A percentile compares a stretch with the other conserved stretches of the same genome.
Evolutionary conservation across 2,888 invertebrate genomes (phyloP).

Genomic region (Acleris laterana): DNA sequence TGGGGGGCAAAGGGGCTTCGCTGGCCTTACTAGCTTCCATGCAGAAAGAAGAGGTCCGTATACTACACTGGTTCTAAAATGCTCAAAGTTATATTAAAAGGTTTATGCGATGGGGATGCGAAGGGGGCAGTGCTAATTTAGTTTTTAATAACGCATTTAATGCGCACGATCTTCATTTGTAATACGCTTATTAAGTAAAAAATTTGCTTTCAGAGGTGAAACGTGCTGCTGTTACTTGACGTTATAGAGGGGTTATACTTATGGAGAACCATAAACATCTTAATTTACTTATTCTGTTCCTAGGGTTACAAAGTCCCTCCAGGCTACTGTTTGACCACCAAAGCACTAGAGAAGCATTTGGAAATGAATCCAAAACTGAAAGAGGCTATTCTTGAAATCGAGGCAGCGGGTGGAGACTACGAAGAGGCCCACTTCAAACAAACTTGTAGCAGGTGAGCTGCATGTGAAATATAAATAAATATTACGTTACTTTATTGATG

Average conservation of each 20-base stretch:
- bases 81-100: not conserved
- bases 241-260: too few species aligned
- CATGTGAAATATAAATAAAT: not conserved
- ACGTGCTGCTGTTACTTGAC: too few species aligned
- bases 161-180: too few species aligned
- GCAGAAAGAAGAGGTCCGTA: constrained; percentile 70
- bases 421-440: constrained; percentile 75
- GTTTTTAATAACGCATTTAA: too few species aligned
- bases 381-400: constrained; percentile 76
- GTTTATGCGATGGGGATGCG: too few species aligned
- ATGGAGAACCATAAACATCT: too few species aligned
- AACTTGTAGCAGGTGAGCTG: constrained; percentile 72
- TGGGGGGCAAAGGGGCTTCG: constrained; percentile 93
- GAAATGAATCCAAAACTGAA: constrained; percentile 69
- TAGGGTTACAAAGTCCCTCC: constrained; percentile 86
- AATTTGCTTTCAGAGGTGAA: too few species aligned
- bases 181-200: too few species aligned
- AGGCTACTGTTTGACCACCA: constrained; percentile 88
- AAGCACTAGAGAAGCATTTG: constrained; percentile 86
- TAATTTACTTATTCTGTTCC: constrained; percentile 39
- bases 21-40: constrained; percentile 85
- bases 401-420: constrained; percentile 76
- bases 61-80: not conserved
- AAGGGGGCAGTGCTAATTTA: too few species aligned
- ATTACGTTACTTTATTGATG: not conserved